Evolutionary conservation across 2,888 invertebrate species (phyloP).

Genomic region (Papilio protenor): DNA sequence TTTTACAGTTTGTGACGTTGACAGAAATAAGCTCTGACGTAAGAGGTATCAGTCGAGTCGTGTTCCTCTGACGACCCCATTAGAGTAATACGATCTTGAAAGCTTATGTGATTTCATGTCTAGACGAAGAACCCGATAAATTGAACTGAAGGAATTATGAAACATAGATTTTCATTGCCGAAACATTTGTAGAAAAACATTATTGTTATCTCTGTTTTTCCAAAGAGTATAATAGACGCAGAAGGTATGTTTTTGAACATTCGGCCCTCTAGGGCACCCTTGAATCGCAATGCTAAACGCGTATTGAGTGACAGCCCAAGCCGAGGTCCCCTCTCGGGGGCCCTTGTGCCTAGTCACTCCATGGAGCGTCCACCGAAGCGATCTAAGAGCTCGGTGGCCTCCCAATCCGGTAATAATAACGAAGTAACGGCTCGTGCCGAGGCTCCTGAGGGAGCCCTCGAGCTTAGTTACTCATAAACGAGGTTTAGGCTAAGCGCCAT

Average conservation of each 20-base stretch:
- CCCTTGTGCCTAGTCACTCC: too few species aligned
- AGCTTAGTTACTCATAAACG: too few species aligned
- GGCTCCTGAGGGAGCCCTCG: too few species aligned
- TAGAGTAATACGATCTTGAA: conserved; percentile 22
- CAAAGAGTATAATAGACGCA: not conserved
- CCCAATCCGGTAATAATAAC: too few species aligned
- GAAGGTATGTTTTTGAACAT: not conserved
- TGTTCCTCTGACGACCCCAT: conserved; percentile 18
- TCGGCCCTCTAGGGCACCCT: too few species aligned
- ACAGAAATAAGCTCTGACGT: conserved; percentile 2
- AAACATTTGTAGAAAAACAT: not conserved
- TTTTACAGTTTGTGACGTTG: not conserved
- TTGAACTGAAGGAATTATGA: not conserved
- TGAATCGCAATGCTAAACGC: too few species aligned
- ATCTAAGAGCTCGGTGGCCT: too few species aligned
- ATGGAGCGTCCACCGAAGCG: too few species aligned
- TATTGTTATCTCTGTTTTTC: not conserved
- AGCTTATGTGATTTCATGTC: conserved; percentile 20
- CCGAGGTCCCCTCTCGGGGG: too few species aligned
- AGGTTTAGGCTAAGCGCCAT: too few species aligned
- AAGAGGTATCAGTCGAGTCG: not conserved
- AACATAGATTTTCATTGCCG: not conserved
- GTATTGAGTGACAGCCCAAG: too few species aligned
- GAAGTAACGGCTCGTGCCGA: too few species aligned
- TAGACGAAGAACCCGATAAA: conserved; percentile 7